Percentiles rank a stretch among this genome's conserved stretches.
These are phyloP conservation scores for Seira ritae DNA, from an alignment of 2,888 invertebrate species.

Conservation along the genomic window DNA sequence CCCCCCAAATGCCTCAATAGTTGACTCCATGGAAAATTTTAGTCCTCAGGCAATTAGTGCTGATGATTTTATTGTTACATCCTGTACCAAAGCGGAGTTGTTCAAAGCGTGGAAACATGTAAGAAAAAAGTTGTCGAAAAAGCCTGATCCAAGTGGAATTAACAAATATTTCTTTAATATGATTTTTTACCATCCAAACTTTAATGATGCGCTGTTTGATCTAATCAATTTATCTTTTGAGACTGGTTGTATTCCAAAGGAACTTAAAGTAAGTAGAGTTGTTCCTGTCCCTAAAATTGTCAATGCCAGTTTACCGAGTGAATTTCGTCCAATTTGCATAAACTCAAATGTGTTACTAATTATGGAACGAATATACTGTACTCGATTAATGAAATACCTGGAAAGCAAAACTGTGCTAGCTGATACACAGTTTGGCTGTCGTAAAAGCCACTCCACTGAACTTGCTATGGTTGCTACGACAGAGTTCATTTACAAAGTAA, in stretches of 20 bases:
- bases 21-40: not conserved
- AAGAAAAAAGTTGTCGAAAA: constrained; percentile 5
- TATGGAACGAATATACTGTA: constrained; percentile 31
- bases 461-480: constrained; percentile 33
- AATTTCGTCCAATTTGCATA: constrained; percentile 40
- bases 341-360: constrained; percentile 18
- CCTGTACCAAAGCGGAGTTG: constrained; percentile 12
- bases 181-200: constrained; percentile 23
- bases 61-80: constrained; percentile 17
- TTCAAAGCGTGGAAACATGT: constrained; percentile 28
- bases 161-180: constrained; percentile 21
- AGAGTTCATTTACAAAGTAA: constrained; percentile 22
- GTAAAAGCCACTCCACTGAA: constrained; percentile 43
- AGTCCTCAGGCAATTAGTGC: not conserved
- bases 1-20: not conserved
- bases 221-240: constrained; percentile 14
- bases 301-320: constrained; percentile 9
- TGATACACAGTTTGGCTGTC: constrained; percentile 37
- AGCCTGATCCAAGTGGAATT: constrained; percentile 12
- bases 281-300: constrained; percentile 43
- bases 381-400: constrained; percentile 16
- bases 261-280: constrained; percentile 31
- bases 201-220: not conserved
- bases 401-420: not conserved
- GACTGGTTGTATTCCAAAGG: not conserved